A percentile compares a stretch with the other conserved stretches of the same genome.
phyloP scores from a whole-genome alignment of 2,113 vertebrate genomes.

The Dasyurus viverrinus region DNA sequence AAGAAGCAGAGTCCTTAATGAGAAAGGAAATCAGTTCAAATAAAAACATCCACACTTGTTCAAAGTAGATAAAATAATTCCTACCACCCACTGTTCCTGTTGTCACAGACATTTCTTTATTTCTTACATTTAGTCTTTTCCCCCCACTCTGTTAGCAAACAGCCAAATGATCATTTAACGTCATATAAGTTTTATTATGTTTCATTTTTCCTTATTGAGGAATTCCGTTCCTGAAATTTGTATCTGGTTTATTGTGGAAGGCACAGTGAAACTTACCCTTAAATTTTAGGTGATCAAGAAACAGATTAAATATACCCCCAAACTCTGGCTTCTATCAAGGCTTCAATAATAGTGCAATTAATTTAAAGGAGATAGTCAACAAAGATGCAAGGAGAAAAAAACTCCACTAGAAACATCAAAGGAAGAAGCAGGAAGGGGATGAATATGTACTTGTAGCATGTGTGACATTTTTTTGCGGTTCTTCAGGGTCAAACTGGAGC shows the following conservation, averaged over 20 bases:
- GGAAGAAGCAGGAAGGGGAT: slow-evolving; percentile 13
- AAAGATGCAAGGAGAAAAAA: slow-evolving; percentile 37
- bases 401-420: slow-evolving; percentile 48
- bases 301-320: slow-evolving; percentile 51
- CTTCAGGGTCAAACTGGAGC: neutral
- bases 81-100: slow-evolving; percentile 23
- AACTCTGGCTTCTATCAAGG: slow-evolving; percentile 37
- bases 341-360: slow-evolving; percentile 53
- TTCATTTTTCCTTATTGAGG: slow-evolving; percentile 24
- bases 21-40: slow-evolving; percentile 4
- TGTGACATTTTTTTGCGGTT: neutral
- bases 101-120: slow-evolving; percentile 59
- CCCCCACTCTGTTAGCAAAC: slow-evolving; percentile 52
- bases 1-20: slow-evolving; percentile 14
- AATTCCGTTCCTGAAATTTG: slow-evolving; percentile 61
- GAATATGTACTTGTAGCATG: neutral
- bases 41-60: slow-evolving; percentile 18
- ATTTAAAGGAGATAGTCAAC: slow-evolving; percentile 48
- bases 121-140: slow-evolving; percentile 56
- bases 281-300: slow-evolving; percentile 64
- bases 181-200: slow-evolving; percentile 58
- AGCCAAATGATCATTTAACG: slow-evolving; percentile 56
- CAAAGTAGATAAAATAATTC: slow-evolving; percentile 27
- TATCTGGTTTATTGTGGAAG: slow-evolving; percentile 56
- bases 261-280: slow-evolving; percentile 49